Conservation (phyloP, 2,888 invertebrate genomes). For the Crocallis elinguaria region DNA sequence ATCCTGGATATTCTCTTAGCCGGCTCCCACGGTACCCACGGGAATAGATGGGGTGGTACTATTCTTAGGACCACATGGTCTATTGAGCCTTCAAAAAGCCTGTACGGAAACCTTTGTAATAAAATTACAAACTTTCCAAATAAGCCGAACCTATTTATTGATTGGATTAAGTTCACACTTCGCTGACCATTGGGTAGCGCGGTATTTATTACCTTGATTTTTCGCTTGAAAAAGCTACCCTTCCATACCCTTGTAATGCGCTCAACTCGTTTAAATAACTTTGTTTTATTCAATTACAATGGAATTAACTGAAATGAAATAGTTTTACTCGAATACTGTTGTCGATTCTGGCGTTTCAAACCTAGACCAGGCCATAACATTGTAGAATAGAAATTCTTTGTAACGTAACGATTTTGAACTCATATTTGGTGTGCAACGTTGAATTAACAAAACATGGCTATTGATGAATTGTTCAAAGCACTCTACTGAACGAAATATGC, state of each 20-base stretch:
- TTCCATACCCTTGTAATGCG: slow-evolving; percentile 6
- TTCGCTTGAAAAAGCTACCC: slow-evolving; percentile 12
- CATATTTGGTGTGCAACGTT: not conserved
- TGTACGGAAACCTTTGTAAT: not conserved
- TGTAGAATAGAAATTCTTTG: too few species aligned
- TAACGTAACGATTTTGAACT: too few species aligned
- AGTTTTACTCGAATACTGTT: not conserved
- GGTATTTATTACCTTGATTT: slow-evolving; percentile 11
- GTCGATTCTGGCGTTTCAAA: too few species aligned
- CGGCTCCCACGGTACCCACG: too few species aligned
- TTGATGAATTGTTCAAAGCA: not conserved
- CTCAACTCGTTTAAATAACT: slow-evolving; percentile 17
- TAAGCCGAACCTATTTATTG: slow-evolving; percentile 12
- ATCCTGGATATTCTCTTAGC: too few species aligned
- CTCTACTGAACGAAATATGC: not conserved
- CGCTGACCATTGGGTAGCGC: slow-evolving; percentile 2
- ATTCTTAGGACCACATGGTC: too few species aligned
- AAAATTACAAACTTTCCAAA: slow-evolving; percentile 13
- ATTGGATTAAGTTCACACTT: slow-evolving; percentile 13
- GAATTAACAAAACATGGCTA: not conserved
- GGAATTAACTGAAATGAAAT: not conserved
- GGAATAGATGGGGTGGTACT: too few species aligned
- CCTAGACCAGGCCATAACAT: too few species aligned
- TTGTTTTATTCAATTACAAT: not conserved
- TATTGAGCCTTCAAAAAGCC: too few species aligned